Conservation (phyloP, 1,140 invertebrate species). For the Zaprionus lachaisei region DNA sequence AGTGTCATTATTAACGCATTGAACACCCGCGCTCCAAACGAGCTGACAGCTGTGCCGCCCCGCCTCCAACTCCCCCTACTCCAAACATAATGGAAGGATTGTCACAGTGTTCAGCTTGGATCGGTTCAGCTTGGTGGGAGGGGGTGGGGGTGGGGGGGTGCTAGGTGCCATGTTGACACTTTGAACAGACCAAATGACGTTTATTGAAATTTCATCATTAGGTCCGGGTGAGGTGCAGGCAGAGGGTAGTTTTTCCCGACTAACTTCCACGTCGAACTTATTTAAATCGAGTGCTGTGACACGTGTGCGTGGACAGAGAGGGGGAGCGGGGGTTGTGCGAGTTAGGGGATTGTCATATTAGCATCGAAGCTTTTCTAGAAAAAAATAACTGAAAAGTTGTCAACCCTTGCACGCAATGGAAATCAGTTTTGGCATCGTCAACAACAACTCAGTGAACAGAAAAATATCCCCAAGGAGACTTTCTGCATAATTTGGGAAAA, state of each 20-base stretch:
- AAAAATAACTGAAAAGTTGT: conserved; percentile 29
- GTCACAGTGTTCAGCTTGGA: background rate
- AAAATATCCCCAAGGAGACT: conserved; percentile 78
- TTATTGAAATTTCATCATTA: conserved; percentile 83
- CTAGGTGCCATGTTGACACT: conserved; percentile 77
- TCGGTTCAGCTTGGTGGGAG: background rate
- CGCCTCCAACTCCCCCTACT: background rate
- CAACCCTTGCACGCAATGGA: conserved; percentile 64
- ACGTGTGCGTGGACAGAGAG: conserved; percentile 41
- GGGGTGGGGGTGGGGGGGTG: background rate
- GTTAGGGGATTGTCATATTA: conserved; percentile 41
- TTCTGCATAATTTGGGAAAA: conserved; percentile 76
- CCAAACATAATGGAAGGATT: background rate
- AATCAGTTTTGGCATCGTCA: conserved; percentile 67
- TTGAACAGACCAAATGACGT: conserved; percentile 76
- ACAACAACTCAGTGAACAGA: conserved; percentile 77
- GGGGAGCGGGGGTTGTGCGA: background rate
- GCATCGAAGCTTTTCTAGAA: conserved; percentile 20
- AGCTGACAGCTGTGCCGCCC: conserved; percentile 65
- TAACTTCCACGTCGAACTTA: conserved; percentile 68
- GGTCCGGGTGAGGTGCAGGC: conserved; percentile 7
- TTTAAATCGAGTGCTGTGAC: conserved; percentile 70
- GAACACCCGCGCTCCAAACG: conserved; percentile 51
- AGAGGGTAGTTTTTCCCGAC: background rate
- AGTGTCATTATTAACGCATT: conserved; percentile 83